These are phyloP conservation scores for Ciconia nigra DNA, from an alignment of 2,797 vertebrate genomes.

Conservation along the genomic window DNA sequence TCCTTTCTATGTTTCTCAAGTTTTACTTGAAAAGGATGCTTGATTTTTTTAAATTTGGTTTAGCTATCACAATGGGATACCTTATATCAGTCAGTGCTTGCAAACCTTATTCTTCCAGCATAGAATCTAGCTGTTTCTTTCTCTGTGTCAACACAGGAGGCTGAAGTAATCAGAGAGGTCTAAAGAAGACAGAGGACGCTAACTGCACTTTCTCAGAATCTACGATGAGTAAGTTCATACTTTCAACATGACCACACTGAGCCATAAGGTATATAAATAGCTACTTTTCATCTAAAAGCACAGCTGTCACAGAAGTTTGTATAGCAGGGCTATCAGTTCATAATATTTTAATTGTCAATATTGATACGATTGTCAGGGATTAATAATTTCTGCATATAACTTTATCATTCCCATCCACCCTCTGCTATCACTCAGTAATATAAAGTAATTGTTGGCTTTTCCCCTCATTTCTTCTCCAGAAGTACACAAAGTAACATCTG, in stretches of 20 bases:
- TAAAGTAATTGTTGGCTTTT: not conserved
- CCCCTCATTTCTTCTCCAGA: not conserved
- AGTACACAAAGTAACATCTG: not conserved
- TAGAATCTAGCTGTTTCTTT: constrained; percentile 63
- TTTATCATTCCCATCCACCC: not conserved
- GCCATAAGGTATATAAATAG: constrained; percentile 10
- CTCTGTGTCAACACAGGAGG: constrained; percentile 68
- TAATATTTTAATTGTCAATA: constrained; percentile 51
- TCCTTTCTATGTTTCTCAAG: constrained; percentile 72
- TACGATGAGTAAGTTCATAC: constrained; percentile 37
- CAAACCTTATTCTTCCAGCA: constrained; percentile 64
- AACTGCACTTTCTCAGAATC: constrained; percentile 26
- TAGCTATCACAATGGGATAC: constrained; percentile 66
- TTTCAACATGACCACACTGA: constrained; percentile 33
- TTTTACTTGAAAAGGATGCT: constrained; percentile 75
- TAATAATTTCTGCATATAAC: constrained; percentile 29
- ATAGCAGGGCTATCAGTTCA: constrained; percentile 1
- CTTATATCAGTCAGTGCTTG: constrained; percentile 54
- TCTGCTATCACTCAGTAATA: not conserved
- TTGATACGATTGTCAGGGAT: not conserved
- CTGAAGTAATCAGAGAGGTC: constrained; percentile 55
- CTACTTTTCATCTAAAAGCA: constrained; percentile 47
- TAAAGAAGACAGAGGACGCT: constrained; percentile 4
- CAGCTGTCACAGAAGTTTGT: constrained; percentile 24
- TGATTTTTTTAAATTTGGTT: constrained; percentile 75